Evolutionary conservation across 1,140 invertebrate genomes (phyloP).

Genomic region (Drosophila tsacasi): DNA sequence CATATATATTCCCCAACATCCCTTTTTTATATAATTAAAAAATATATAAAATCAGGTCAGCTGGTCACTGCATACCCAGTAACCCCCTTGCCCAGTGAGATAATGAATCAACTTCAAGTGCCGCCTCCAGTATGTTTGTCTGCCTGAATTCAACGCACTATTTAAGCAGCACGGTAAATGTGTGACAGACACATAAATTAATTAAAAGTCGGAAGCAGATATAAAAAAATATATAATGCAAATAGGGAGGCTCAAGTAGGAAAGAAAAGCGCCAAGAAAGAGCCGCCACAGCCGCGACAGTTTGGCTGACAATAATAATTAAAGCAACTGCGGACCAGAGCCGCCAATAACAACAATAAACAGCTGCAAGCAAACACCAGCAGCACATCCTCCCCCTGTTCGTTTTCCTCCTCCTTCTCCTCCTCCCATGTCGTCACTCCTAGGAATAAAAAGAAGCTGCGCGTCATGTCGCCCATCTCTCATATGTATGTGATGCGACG

Average conservation of each 20-base stretch:
- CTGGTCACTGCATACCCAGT: background rate
- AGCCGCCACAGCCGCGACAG: conserved; percentile 46
- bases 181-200: conserved; percentile 69
- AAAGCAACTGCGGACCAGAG: conserved; percentile 58
- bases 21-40: background rate
- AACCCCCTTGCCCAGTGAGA: background rate
- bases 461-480: conserved; percentile 29
- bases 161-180: conserved; percentile 45
- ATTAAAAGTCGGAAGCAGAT: conserved; percentile 80
- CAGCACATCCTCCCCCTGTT: conserved; percentile 9
- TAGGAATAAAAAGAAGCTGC: conserved; percentile 56
- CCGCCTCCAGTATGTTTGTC: background rate
- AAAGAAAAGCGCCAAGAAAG: conserved; percentile 1
- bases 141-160: conserved; percentile 46
- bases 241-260: conserved; percentile 13
- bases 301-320: conserved; percentile 79
- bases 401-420: background rate
- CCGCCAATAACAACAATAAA: conserved; percentile 51
- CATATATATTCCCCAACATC: background rate
- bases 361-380: conserved; percentile 65
- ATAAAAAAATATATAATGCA: conserved; percentile 56
- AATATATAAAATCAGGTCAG: conserved; percentile 2
- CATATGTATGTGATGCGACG: background rate
- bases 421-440: conserved; percentile 9
- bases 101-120: conserved; percentile 12